Conservation (phyloP, 2,113 vertebrate genomes). For the human region DNA sequence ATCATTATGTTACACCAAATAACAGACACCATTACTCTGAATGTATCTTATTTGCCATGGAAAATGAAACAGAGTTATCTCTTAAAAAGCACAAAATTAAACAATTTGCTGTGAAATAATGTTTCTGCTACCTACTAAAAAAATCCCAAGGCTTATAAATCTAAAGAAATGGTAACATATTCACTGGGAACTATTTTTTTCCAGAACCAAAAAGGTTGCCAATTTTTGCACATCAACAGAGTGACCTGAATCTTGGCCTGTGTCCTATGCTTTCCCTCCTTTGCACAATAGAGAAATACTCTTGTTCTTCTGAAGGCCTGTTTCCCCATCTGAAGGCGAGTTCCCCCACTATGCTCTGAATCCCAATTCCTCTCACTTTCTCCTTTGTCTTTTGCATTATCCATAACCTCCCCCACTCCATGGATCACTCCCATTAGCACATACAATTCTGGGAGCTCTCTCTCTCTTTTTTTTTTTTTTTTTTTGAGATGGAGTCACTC, state of each 20-base stretch:
- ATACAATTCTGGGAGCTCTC: neutral
- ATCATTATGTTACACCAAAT: neutral
- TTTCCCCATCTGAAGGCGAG: neutral
- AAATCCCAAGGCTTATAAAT: neutral
- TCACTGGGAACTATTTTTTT: neutral
- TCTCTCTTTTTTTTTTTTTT: too few relatives aligned
- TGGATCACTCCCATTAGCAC: neutral
- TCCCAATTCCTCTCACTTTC: neutral
- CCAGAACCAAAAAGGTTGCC: neutral
- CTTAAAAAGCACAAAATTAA: neutral
- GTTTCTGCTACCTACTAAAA: neutral
- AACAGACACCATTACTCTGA: neutral
- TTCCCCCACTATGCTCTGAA: neutral
- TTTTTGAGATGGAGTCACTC: too few relatives aligned
- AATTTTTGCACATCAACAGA: neutral
- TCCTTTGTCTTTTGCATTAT: neutral
- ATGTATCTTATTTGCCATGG: neutral
- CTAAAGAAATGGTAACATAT: neutral
- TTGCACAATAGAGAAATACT: neutral
- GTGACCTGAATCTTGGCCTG: neutral
- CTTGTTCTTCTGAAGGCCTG: neutral
- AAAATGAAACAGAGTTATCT: neutral
- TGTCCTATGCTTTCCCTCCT: neutral
- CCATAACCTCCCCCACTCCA: too few relatives aligned
- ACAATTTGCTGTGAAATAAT: neutral